Evolutionary conservation across 2,113 vertebrate genomes (phyloP).

Genomic region (Zonotrichia leucophrys): DNA sequence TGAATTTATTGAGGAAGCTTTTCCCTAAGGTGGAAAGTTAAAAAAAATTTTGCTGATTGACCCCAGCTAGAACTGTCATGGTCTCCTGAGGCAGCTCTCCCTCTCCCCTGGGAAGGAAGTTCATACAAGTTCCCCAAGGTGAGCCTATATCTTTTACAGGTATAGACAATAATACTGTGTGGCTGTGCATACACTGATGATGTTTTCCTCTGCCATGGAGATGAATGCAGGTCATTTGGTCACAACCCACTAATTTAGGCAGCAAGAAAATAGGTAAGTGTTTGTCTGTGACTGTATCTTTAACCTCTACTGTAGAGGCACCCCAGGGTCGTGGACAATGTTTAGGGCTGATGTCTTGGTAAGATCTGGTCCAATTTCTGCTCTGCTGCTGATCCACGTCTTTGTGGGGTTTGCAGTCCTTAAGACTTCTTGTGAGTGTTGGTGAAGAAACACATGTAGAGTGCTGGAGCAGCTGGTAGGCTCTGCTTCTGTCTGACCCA

Average conservation of each 20-base stretch:
- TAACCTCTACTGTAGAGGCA: background rate
- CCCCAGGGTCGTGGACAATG: background rate
- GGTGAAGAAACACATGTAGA: background rate
- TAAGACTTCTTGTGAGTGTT: background rate
- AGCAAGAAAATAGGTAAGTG: background rate
- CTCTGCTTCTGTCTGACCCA: background rate
- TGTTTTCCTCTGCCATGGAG: background rate
- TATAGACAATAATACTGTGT: accelerated
- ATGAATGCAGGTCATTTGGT: background rate
- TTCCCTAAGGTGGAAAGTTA: background rate
- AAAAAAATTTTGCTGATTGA: background rate
- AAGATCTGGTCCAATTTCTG: background rate
- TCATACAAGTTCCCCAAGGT: background rate
- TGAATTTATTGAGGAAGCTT: background rate
- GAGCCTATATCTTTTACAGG: background rate
- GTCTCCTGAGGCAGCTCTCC: background rate
- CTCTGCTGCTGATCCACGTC: background rate
- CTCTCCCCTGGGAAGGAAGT: background rate
- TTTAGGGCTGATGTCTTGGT: background rate
- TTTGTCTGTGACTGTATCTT: background rate
- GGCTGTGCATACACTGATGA: background rate
- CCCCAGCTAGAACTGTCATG: background rate
- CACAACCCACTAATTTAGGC: background rate
- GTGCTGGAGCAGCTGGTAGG: background rate
- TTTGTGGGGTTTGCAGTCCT: background rate